Evolutionary conservation across 2,113 vertebrate genomes (phyloP), one percentile per base, ranked within the genome.

Genomic region (Lagopus muta): DNA sequence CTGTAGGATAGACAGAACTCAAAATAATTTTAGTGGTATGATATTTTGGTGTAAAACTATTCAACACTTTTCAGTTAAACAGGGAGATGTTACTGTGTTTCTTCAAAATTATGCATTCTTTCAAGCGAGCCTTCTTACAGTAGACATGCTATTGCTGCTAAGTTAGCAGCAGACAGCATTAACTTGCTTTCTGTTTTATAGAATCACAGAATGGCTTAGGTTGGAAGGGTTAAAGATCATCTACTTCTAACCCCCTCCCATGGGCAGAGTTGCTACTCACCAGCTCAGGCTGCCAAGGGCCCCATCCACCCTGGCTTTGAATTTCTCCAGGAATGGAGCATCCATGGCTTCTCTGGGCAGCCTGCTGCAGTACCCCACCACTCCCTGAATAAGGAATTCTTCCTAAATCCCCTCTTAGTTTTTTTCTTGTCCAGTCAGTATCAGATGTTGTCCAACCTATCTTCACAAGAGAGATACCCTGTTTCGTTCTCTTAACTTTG

Each of bases 1-100:
- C 80, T 92, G 73, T 52, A 92, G 85, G 82, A 81, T 92, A 97
- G 76, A 94, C 40, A 78, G 83, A 94, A 86, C 82, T 90, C 54
- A 76, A 95, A 94, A 81, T 91, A 94, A 95, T 95, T 90, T 90
- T 91, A 91, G 65, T 73, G 83, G 54, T 62, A 86, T 76, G 89
- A 72, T 92, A 94, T 94, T 94, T 92, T 3, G 4, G 76, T 93
- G 40, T 75, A 78, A 91, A 94, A 48, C 73, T 86, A 82, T 84
- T 96, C 91, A 90, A 91, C 58, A 4, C 82, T 95, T 94, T 79
- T 88, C 76, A 91, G 65, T 78, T 91, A 85, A 92, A 88, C 80
- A 70, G 73, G 87, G 55, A 89, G n/a, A 82, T 77, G 54, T 72
- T 86, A 64, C 42, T 67, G 72, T 21, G 4, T 82, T 67, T 94